Conservation (phyloP, 2,113 vertebrate genomes). For the Piaya cayana region DNA sequence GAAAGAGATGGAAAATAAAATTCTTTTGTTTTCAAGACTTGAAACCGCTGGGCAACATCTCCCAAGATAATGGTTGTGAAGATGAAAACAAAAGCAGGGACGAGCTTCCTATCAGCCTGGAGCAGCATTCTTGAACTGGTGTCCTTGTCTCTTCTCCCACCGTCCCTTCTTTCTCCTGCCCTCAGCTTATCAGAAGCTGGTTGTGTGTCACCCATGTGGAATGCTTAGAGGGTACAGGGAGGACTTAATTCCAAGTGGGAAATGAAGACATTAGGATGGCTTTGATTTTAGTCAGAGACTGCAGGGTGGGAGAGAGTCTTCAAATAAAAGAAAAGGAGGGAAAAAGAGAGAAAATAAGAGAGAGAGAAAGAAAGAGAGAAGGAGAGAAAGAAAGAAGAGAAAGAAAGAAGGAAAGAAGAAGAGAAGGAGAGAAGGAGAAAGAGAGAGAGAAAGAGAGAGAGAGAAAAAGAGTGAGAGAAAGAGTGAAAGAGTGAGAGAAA, state of each 20-base stretch:
- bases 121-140: not conserved
- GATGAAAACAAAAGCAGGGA: not conserved
- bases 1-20: not conserved
- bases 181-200: not conserved
- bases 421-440: no score
- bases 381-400: no score
- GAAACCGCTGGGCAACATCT: not conserved
- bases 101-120: not conserved
- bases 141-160: not conserved
- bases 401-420: no score
- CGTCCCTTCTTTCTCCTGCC: not conserved
- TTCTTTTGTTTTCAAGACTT: not conserved
- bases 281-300: not conserved
- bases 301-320: not conserved
- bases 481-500: no score
- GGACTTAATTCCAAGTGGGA: not conserved
- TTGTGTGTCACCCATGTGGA: not conserved
- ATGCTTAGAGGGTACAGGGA: not conserved
- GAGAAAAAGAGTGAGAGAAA: no score
- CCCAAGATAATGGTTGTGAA: not conserved
- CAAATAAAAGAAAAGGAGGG: not conserved
- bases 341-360: no score
- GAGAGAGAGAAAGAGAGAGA: no score
- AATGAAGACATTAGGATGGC: not conserved
- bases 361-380: no score